A percentile compares a stretch with the other conserved stretches of the same genome.
Evolutionary conservation across 2,888 invertebrate species (phyloP).

Genomic region (Leptopilina drosophilae): DNA sequence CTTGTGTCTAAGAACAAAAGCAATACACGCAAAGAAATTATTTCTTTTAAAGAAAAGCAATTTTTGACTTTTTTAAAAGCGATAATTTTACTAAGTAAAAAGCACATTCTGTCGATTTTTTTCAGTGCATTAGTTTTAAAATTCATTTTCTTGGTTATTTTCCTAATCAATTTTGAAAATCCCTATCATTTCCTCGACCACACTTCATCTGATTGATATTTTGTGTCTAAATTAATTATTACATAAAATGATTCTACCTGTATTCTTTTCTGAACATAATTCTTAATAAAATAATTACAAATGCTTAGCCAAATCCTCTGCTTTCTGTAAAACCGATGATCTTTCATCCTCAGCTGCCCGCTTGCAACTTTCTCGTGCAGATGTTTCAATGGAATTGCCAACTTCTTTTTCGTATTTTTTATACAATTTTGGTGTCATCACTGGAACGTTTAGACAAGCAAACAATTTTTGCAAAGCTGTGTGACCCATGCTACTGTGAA

Average conservation of each 20-base stretch:
- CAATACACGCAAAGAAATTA: too few relatives aligned
- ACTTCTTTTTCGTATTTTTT: slow-evolving; percentile 1
- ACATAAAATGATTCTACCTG: too few relatives aligned
- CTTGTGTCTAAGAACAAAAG: too few relatives aligned
- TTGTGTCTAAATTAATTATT: too few relatives aligned
- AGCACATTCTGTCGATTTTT: too few relatives aligned
- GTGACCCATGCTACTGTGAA: background rate
- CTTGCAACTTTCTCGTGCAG: background rate
- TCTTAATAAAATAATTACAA: background rate
- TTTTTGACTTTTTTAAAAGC: too few relatives aligned
- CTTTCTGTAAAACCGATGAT: background rate
- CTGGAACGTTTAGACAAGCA: background rate
- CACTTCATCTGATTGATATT: background rate
- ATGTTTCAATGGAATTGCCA: background rate
- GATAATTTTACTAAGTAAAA: too few relatives aligned
- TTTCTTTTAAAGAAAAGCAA: too few relatives aligned
- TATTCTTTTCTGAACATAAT: background rate
- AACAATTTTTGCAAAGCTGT: background rate
- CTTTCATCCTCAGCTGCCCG: background rate
- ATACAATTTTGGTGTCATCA: background rate
- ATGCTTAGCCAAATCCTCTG: background rate
- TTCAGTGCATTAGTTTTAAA: too few relatives aligned
- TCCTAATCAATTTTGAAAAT: too few relatives aligned
- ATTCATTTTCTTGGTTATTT: too few relatives aligned
- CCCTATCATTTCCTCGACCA: too few relatives aligned